A percentile compares a stretch with the other conserved stretches of the same genome.
Conservation (phyloP, 2,888 invertebrate species). For the Eremobia ochroleuca region DNA sequence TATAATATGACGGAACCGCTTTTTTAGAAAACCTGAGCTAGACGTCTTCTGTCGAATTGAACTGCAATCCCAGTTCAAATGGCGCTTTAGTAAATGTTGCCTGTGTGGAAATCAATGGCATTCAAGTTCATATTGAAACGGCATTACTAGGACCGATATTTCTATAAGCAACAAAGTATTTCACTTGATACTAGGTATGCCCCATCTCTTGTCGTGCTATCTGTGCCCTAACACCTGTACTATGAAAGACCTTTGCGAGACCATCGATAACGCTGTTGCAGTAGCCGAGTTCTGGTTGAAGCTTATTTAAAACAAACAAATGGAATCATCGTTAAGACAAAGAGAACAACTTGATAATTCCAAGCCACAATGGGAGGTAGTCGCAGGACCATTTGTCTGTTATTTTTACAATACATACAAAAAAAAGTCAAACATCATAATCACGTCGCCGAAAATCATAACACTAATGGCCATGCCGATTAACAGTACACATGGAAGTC, state of each 20-base stretch:
- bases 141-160: background rate
- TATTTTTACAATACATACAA: slow-evolving; percentile 40
- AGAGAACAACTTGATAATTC: background rate
- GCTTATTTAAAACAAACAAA: too few relatives aligned
- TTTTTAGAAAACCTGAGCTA: too few relatives aligned
- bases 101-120: background rate
- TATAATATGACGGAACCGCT: background rate
- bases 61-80: background rate
- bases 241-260: too few relatives aligned
- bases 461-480: slow-evolving; percentile 41
- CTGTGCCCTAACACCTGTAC: too few relatives aligned
- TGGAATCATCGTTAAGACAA: too few relatives aligned
- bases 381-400: background rate
- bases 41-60: background rate
- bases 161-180: background rate
- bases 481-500: slow-evolving; percentile 46
- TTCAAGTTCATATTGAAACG: background rate
- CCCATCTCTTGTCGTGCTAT: too few relatives aligned
- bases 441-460: slow-evolving; percentile 51
- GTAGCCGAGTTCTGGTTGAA: too few relatives aligned
- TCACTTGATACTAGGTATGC: background rate
- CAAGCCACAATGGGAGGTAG: too few relatives aligned
- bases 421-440: slow-evolving; percentile 7
- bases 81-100: background rate
- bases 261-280: too few relatives aligned